Conservation (phyloP, 2,797 vertebrate species). For the Rhinella marina region DNA sequence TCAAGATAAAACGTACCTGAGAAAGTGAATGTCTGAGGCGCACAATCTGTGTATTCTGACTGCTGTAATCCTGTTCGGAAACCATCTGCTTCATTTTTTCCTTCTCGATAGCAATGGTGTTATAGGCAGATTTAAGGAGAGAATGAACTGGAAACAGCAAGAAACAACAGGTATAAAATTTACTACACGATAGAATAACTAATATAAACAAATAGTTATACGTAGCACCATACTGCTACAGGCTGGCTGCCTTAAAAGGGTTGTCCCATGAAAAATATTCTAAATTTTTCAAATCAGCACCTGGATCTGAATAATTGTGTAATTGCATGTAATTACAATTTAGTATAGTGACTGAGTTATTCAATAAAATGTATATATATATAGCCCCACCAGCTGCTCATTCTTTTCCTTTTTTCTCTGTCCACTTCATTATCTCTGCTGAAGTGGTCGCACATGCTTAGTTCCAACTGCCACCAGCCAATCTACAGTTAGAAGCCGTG, state of each 20-base stretch:
- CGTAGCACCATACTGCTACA: not conserved
- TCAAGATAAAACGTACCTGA: conserved; percentile 80
- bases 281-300: too few species aligned
- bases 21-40: conserved; percentile 94
- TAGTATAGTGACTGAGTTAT: too few species aligned
- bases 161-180: conserved; percentile 13
- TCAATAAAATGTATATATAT: too few species aligned
- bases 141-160: conserved; percentile 84
- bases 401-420: too few species aligned
- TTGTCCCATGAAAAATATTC: too few species aligned
- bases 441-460: too few species aligned
- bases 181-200: not conserved
- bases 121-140: conserved; percentile 97
- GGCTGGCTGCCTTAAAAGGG: not conserved
- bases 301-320: too few species aligned
- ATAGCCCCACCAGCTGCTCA: too few species aligned
- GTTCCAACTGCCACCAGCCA: too few species aligned
- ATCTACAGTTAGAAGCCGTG: too few species aligned
- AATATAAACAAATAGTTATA: not conserved
- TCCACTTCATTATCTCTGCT: too few species aligned
- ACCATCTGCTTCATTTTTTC: conserved; percentile 97
- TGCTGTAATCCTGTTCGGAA: conserved; percentile 89
- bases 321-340: too few species aligned
- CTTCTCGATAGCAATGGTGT: conserved; percentile 98
- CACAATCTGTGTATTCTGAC: conserved; percentile 87